Base-by-base conservation (phyloP, 1,140 invertebrate genomes). In the Choristoneura fumiferana region DNA sequence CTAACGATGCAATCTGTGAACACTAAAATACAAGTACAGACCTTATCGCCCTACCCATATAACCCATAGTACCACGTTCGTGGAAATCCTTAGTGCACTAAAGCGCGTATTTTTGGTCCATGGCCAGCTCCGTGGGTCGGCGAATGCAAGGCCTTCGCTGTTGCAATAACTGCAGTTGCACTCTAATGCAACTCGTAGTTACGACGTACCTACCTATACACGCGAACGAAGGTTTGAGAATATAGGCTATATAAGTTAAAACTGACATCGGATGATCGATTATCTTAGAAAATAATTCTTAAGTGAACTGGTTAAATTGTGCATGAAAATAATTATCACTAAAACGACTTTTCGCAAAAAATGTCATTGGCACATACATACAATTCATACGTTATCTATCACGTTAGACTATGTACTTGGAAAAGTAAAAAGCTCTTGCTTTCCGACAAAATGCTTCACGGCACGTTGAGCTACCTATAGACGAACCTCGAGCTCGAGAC, bases 121-220 rank as follows among this genome's bases (percentile, higher is more conserved):
- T 75, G 82, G 82, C 73, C 82, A 69, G 60, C 73, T 71, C 63
- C 54, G 74, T 74, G 71, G 75, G 72, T 78, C 74, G 78, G 82
- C 82, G 82, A 85, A 78, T 79, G 81, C 82, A 85, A 85, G 82
- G 82, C 80, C 77, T 67, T 69, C 67, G 65, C 69, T 82, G 79
- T 82, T 78, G 82, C 82, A 85, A 84, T 68, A 73, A 69, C 63
- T 73, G 78, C 77, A 77, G 71, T 83, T 80, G 75, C 78, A 79
- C 69, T 71, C 64, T 76, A 76, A 74, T 76, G 74, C 69, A 69
- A 71, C 71, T 29, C 22, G 70, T 6, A 29, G 22, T 13, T 43
- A 43, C 37, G 0, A 66, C 57, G 62, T 70, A 75, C 71, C 63
- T 69, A 66, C 67, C 17, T 45, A 45, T 49, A 45, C 22, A 49